Evolutionary conservation across 1,140 invertebrate species (phyloP).

Genomic region (Drosophila pallidifrons): DNA sequence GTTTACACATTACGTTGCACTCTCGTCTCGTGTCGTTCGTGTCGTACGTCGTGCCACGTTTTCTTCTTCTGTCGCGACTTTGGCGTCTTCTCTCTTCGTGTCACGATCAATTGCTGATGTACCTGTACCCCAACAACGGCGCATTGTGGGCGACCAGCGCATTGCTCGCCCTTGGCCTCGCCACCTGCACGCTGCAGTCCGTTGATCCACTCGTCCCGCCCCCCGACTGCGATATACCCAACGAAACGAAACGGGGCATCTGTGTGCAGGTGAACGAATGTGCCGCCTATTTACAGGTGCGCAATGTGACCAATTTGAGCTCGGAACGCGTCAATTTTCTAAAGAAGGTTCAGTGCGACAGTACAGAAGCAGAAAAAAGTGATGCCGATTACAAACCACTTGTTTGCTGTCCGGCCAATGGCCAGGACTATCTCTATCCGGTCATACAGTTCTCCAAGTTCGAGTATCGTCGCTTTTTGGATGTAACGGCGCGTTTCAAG

Average conservation of each 20-base stretch:
- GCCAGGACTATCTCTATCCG: slow-evolving; percentile 75
- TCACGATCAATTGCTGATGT: slow-evolving; percentile 39
- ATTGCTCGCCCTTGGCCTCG: slow-evolving; percentile 42
- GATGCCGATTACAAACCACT: slow-evolving; percentile 45
- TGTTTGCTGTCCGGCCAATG: slow-evolving; percentile 79
- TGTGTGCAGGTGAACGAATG: slow-evolving; percentile 70
- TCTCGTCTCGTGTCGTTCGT: slow-evolving; percentile 6
- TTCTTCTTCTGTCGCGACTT: too few relatives aligned
- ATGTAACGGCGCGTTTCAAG: slow-evolving; percentile 71
- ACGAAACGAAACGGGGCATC: slow-evolving; percentile 69
- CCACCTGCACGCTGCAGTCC: slow-evolving; percentile 24
- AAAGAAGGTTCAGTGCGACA: slow-evolving; percentile 78
- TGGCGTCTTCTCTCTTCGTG: background rate
- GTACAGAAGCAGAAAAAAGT: slow-evolving; percentile 10
- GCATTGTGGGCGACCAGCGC: slow-evolving; percentile 54
- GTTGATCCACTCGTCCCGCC: slow-evolving; percentile 1
- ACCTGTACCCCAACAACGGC: slow-evolving; percentile 27
- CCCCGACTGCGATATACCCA: slow-evolving; percentile 72
- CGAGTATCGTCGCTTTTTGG: slow-evolving; percentile 75
- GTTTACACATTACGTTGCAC: slow-evolving; percentile 6
- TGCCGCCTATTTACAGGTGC: slow-evolving; percentile 72
- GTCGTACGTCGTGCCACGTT: slow-evolving; percentile 19
- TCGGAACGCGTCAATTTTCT: slow-evolving; percentile 81
- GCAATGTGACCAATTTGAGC: slow-evolving; percentile 71
- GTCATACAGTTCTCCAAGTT: slow-evolving; percentile 79